Evolutionary conservation across 2,113 vertebrate genomes (phyloP), one percentile per base, ranked within the genome.

Genomic region (Cyanistes caeruleus): DNA sequence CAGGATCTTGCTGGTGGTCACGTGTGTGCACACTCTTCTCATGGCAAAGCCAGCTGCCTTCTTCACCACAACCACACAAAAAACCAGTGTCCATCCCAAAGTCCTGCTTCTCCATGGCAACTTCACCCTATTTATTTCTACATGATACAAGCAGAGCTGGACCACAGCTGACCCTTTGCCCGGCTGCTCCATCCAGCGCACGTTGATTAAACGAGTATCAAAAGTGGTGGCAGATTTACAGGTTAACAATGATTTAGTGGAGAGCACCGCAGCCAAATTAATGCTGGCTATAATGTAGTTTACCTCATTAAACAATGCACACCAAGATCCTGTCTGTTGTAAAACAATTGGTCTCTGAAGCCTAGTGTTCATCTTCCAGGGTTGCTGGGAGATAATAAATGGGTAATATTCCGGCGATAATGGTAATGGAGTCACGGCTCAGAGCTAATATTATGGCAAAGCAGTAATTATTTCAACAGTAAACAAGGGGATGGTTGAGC

Each of bases 401-500:
- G 97, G 98, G 97, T 98, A 98, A 98, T 98, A 98, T 98, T 97
- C 97, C 92, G 11, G 97, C 25, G 96, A 98, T 98, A 98, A 98
- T 98, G 97, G 97, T 98, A 98, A 98, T 98, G 97, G 98, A 98
- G 98, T 98, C 98, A 98, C 88, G 97, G 98, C 97, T 98, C 98
- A 98, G 97, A 98, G 98, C 98, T 98, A 98, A 98, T 98, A 98
- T 98, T 98, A 98, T 98, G 98, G 98, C 97, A 98, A 98, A 98
- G 97, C 96, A 97, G 98, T 98, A 98, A 98, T 98, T 98, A 98
- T 98, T 98, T 98, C 98, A 97, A 98, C 97, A 98, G 98, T 98
- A 98, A 98, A 98, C 98, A 98, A 98, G 98, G 97, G 97, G 97
- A 98, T 39, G 97, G 97, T 98, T 98, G 97, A 97, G 97, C 96